Evolutionary conservation across 2,888 invertebrate genomes (phyloP).

Genomic region (Sesamia inferens): DNA sequence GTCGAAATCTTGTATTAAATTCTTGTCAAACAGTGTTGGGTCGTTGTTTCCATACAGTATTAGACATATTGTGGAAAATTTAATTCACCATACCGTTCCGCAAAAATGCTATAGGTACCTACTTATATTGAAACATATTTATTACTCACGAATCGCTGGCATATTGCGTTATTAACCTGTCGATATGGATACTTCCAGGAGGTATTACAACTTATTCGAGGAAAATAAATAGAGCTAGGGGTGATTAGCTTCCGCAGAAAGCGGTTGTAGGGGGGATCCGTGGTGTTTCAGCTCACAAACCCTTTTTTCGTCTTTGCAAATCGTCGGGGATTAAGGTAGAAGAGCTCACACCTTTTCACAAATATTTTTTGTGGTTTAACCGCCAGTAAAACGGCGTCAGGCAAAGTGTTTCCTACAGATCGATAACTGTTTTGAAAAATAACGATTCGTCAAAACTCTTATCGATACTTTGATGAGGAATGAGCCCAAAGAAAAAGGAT

Average conservation of each 20-base stretch:
- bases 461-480: slow-evolving; percentile 74
- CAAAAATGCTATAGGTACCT: neutral
- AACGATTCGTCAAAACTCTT: slow-evolving; percentile 72
- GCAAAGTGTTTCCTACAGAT: slow-evolving; percentile 80
- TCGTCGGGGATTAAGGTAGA: slow-evolving; percentile 87
- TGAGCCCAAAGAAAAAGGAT: slow-evolving; percentile 70
- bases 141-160: slow-evolving; percentile 27
- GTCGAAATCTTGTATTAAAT: neutral
- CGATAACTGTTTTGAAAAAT: slow-evolving; percentile 78
- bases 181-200: slow-evolving; percentile 75
- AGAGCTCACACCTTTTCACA: slow-evolving; percentile 86
- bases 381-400: slow-evolving; percentile 80
- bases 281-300: slow-evolving; percentile 81
- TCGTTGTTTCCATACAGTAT: neutral
- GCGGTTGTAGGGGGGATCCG: slow-evolving; percentile 78
- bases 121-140: slow-evolving; percentile 22
- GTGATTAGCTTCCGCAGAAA: slow-evolving; percentile 81
- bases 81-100: neutral
- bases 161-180: slow-evolving; percentile 61
- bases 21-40: neutral
- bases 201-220: slow-evolving; percentile 74
- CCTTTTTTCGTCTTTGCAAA: slow-evolving; percentile 88
- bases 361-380: slow-evolving; percentile 86
- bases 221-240: slow-evolving; percentile 82
- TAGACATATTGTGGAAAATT: neutral